These are phyloP conservation scores for Puntigrus tetrazona DNA, from an alignment of 2,113 vertebrate species.

Conservation along the genomic window DNA sequence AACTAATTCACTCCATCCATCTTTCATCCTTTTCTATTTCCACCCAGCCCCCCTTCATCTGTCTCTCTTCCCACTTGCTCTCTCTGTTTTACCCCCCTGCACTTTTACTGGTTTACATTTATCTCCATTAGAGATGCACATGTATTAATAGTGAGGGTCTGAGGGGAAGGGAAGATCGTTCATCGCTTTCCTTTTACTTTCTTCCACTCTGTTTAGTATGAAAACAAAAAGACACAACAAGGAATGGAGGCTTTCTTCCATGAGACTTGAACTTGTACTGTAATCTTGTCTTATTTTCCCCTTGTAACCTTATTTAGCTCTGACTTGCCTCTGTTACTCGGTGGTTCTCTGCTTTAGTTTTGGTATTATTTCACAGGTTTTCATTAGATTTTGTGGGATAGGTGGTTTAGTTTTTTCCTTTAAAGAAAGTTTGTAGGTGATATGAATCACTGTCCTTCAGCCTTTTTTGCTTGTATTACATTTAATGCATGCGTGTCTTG, in stretches of 20 bases:
- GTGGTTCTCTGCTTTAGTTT: background rate
- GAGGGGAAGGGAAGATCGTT: background rate
- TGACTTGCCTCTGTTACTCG: background rate
- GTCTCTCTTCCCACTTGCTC: conserved; percentile 12
- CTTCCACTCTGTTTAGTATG: background rate
- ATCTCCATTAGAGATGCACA: conserved; percentile 52
- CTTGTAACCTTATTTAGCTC: background rate
- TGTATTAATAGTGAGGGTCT: conserved; percentile 45
- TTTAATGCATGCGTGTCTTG: conserved; percentile 3
- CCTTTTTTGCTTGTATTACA: conserved; percentile 11
- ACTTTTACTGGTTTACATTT: conserved; percentile 40
- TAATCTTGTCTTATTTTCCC: background rate
- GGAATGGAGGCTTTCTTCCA: background rate
- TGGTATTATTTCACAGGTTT: conserved; percentile 6
- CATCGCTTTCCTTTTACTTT: background rate
- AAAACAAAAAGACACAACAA: background rate
- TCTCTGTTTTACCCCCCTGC: too few species aligned
- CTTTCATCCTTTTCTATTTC: conserved; percentile 38
- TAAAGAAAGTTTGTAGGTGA: conserved; percentile 22
- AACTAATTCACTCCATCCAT: conserved; percentile 42
- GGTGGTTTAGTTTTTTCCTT: conserved; percentile 8
- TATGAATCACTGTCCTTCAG: conserved; percentile 35
- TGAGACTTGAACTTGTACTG: background rate
- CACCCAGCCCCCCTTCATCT: background rate
- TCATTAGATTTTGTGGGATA: conserved; percentile 24